phyloP scores from a whole-genome alignment of 2,888 invertebrate species.

The Aquatica leii region DNA sequence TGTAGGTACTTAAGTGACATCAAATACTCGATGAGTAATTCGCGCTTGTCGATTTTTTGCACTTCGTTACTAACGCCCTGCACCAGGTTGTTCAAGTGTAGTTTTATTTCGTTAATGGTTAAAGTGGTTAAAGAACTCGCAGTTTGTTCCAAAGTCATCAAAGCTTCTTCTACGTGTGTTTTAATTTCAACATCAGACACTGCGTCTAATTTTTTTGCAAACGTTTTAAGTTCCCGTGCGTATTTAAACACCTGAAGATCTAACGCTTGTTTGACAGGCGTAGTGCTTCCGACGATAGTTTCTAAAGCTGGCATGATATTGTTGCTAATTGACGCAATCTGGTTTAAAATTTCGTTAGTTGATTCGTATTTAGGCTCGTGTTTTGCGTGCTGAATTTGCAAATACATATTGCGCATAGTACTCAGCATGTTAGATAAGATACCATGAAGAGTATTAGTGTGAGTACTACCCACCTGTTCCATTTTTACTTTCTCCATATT shows the following conservation, averaged over 20 bases:
- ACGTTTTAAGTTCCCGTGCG: slow-evolving; percentile 13
- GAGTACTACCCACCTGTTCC: slow-evolving; percentile 2
- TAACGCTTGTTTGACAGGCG: slow-evolving; percentile 18
- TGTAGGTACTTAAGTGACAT: slow-evolving; percentile 14
- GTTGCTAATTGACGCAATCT: slow-evolving; percentile 19
- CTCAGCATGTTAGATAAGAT: slow-evolving; percentile 19
- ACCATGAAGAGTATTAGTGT: slow-evolving; percentile 15
- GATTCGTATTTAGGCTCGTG: slow-evolving; percentile 9
- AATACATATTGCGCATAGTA: slow-evolving; percentile 21
- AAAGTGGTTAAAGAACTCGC: slow-evolving; percentile 7
- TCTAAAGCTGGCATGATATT: slow-evolving; percentile 16
- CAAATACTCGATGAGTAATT: slow-evolving; percentile 21
- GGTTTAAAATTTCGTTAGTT: slow-evolving; percentile 16
- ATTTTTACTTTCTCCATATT: background rate
- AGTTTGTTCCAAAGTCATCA: slow-evolving; percentile 16
- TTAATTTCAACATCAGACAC: background rate
- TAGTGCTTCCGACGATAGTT: slow-evolving; percentile 7
- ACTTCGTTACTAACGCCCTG: slow-evolving; percentile 16
- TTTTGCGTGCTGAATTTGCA: slow-evolving; percentile 20
- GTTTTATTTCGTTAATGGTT: slow-evolving; percentile 11
- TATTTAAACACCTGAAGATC: slow-evolving; percentile 17
- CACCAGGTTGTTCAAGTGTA: slow-evolving; percentile 14
- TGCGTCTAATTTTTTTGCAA: slow-evolving; percentile 18
- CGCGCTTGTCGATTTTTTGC: slow-evolving; percentile 17
- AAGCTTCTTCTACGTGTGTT: slow-evolving; percentile 1